Conservation (phyloP, 2,797 vertebrate species). For the Neosilurus hyrtlii region DNA sequence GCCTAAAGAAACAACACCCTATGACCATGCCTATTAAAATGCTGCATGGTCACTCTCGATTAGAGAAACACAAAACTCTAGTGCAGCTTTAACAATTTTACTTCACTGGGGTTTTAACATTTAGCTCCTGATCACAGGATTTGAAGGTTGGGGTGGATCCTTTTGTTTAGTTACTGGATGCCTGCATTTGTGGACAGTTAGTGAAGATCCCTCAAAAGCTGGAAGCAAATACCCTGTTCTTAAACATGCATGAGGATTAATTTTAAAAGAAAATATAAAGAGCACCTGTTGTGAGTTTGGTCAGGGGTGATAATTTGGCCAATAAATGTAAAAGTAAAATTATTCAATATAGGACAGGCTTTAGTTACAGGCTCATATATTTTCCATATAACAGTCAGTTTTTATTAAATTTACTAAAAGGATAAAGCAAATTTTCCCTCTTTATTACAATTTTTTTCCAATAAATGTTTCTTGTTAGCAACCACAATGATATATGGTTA, state of each 20-base stretch:
- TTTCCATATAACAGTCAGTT: too few relatives aligned
- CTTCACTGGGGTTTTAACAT: background rate
- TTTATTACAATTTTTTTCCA: too few relatives aligned
- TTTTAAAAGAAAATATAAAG: background rate
- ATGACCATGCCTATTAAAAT: slow-evolving; percentile 15
- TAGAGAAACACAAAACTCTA: slow-evolving; percentile 1
- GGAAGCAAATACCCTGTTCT: background rate
- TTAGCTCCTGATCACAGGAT: background rate
- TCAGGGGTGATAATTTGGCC: background rate
- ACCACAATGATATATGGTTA: too few relatives aligned
- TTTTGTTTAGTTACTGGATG: background rate
- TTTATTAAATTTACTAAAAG: too few relatives aligned
- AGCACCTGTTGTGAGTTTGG: background rate
- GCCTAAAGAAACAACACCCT: background rate
- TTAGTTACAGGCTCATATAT: too few relatives aligned
- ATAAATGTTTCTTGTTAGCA: too few relatives aligned
- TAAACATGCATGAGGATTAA: background rate
- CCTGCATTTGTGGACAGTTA: background rate
- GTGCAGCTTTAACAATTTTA: background rate
- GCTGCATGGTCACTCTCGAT: slow-evolving; percentile 5
- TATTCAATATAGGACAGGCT: too few relatives aligned
- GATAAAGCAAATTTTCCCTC: too few relatives aligned
- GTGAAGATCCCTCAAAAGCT: background rate
- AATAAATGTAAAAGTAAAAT: too few relatives aligned
- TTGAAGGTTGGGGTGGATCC: background rate